Evolutionary conservation across 2,888 invertebrate species (phyloP).

Genomic region (Gisinianus flammeolus): DNA sequence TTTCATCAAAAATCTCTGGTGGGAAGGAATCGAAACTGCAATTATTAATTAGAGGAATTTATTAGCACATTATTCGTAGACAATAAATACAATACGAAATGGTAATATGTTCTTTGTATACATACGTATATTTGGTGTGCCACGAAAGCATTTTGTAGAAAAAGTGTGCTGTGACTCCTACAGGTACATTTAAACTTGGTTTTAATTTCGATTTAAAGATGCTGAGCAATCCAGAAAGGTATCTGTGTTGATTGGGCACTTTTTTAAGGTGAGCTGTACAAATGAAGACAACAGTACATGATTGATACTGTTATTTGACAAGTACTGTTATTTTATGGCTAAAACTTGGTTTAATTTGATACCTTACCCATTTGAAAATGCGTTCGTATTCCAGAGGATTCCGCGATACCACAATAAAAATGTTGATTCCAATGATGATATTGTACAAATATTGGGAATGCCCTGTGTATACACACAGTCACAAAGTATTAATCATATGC

Average conservation of each 20-base stretch:
- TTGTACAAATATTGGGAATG: conserved; percentile 86
- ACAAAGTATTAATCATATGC: conserved; percentile 13
- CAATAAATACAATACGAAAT: too few relatives aligned
- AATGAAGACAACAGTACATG: too few relatives aligned
- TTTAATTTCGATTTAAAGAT: conserved; percentile 89
- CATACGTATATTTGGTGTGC: conserved; percentile 57
- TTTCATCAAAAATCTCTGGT: conserved; percentile 52
- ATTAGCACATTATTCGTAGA: too few relatives aligned
- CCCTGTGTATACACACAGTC: conserved; percentile 63
- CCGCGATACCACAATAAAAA: conserved; percentile 76
- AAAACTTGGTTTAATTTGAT: too few relatives aligned
- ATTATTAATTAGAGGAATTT: too few relatives aligned
- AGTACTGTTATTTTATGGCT: too few relatives aligned
- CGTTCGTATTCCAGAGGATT: conserved; percentile 77
- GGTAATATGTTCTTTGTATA: too few relatives aligned
- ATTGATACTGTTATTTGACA: too few relatives aligned
- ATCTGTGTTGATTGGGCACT: conserved; percentile 79
- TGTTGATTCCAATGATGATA: conserved; percentile 81
- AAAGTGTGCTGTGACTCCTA: conserved; percentile 75
- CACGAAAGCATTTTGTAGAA: conserved; percentile 74
- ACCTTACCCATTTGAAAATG: conserved; percentile 90
- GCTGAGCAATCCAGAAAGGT: conserved; percentile 79
- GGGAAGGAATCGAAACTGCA: conserved; percentile 53
- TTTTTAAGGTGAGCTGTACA: conserved; percentile 83
- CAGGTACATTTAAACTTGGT: conserved; percentile 66